Conservation (phyloP, 1,140 invertebrate species). For the Planococcus citri region DNA sequence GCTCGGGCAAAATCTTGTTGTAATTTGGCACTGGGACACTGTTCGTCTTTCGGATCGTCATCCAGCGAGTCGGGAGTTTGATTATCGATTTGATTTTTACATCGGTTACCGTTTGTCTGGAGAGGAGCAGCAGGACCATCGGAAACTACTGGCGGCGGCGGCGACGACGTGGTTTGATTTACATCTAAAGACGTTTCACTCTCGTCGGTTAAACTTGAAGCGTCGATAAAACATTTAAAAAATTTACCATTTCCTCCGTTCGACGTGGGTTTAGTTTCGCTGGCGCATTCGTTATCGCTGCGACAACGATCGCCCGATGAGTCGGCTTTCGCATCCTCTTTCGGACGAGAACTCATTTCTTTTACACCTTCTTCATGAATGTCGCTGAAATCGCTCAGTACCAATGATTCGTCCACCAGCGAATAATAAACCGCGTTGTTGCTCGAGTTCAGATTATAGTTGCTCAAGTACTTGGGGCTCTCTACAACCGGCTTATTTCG, state of each 20-base stretch:
- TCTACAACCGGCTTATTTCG: too few species aligned
- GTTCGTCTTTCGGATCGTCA: neutral
- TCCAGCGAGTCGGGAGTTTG: constrained; percentile 5
- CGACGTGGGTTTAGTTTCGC: neutral
- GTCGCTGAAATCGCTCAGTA: constrained; percentile 13
- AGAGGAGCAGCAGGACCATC: too few species aligned
- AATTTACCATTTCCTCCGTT: neutral
- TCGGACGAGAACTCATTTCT: neutral
- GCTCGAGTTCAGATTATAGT: neutral
- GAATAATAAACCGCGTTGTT: neutral
- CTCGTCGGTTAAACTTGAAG: neutral
- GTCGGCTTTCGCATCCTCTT: neutral
- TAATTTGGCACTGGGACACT: neutral
- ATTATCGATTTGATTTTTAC: neutral
- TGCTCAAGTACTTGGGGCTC: neutral
- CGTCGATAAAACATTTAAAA: neutral
- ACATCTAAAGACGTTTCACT: neutral
- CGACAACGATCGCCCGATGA: neutral
- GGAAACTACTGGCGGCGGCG: neutral
- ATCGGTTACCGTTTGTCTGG: neutral
- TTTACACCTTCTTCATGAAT: constrained; percentile 1
- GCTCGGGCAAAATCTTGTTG: neutral
- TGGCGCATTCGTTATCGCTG: neutral
- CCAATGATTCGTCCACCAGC: neutral
- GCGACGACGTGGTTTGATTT: neutral